A percentile compares a stretch with the other conserved stretches of the same genome.
Evolutionary conservation across 2,888 invertebrate genomes (phyloP).

Genomic region (Nomada fabriciana): DNA sequence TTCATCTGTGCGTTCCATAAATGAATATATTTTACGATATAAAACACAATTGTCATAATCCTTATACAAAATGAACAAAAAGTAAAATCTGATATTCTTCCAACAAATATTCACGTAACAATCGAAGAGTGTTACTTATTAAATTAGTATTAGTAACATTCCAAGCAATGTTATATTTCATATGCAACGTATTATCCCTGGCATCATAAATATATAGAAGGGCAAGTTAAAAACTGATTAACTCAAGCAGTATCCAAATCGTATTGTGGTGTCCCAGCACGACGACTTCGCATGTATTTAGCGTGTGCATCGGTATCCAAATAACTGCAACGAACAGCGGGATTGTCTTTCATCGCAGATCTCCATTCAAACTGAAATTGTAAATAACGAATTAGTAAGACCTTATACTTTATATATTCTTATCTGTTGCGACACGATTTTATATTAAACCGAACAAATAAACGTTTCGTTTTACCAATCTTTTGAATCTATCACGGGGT

Average conservation of each 20-base stretch:
- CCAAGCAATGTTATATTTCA: constrained; percentile 15
- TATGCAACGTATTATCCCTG: constrained; percentile 12
- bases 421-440: neutral
- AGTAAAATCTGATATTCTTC: constrained; percentile 6
- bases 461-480: constrained; percentile 86
- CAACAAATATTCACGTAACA: constrained; percentile 7
- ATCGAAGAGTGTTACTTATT: constrained; percentile 20
- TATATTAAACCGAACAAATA: constrained; percentile 1
- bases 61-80: neutral
- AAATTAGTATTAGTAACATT: constrained; percentile 31
- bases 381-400: constrained; percentile 26
- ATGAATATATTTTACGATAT: neutral
- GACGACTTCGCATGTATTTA: constrained; percentile 88
- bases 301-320: constrained; percentile 90
- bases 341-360: constrained; percentile 89
- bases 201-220: neutral
- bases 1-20: constrained; percentile 3
- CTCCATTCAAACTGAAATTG: constrained; percentile 88
- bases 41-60: constrained; percentile 6
- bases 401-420: neutral
- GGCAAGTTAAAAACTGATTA: constrained; percentile 9
- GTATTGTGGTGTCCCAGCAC: constrained; percentile 89
- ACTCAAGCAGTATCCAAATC: constrained; percentile 82
- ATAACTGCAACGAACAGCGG: constrained; percentile 89
- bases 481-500: constrained; percentile 88